A percentile compares a stretch with the other conserved stretches of the same genome.
Evolutionary conservation across 2,113 vertebrate genomes (phyloP).

Genomic region (Prinia subflava): DNA sequence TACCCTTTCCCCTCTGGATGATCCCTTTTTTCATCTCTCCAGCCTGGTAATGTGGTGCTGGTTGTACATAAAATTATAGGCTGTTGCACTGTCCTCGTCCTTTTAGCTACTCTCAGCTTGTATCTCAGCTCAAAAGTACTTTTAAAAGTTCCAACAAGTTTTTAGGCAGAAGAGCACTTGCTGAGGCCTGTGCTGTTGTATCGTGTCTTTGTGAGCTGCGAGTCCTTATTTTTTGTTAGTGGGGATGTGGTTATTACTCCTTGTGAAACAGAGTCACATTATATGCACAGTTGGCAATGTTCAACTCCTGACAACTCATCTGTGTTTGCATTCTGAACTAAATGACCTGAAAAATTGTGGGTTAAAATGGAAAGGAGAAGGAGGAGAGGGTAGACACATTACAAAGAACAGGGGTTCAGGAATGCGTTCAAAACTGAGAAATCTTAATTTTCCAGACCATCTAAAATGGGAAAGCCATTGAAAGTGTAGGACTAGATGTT

Average conservation of each 20-base stretch:
- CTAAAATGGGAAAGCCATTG: not conserved
- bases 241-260: not conserved
- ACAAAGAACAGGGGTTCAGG: not conserved
- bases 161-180: not conserved
- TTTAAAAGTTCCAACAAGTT: not conserved
- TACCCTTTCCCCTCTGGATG: slow-evolving; percentile 20
- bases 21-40: not conserved
- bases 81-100: not conserved
- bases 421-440: slow-evolving; percentile 28
- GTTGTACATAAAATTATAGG: slow-evolving; percentile 3
- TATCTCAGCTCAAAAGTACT: not conserved
- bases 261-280: slow-evolving; percentile 9
- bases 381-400: not conserved
- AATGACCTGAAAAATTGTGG: slow-evolving; percentile 49
- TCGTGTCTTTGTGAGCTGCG: not conserved
- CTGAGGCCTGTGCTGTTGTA: not conserved
- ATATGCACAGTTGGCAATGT: not conserved
- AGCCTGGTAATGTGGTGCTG: not conserved
- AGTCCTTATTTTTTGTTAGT: not conserved
- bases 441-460: slow-evolving; percentile 49
- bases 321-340: slow-evolving; percentile 28
- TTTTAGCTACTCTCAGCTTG: not conserved
- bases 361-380: slow-evolving; percentile 23
- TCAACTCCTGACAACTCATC: slow-evolving; percentile 30
- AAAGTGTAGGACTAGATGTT: not conserved